These are phyloP conservation scores for Esox niger DNA, from an alignment of 2,113 vertebrate species.

Conservation along the genomic window DNA sequence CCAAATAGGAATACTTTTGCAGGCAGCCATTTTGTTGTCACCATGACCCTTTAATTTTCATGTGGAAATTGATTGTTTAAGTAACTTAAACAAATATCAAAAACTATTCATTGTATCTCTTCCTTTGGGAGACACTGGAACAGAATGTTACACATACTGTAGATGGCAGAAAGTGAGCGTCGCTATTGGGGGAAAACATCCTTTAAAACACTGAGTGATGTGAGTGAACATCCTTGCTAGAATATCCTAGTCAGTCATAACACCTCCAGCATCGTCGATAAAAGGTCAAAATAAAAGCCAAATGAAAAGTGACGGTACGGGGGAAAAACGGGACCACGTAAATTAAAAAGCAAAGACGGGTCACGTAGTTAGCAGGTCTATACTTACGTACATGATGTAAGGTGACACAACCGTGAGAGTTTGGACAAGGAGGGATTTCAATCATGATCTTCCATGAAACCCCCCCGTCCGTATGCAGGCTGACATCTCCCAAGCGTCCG, in stretches of 20 bases:
- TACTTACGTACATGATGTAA: conserved; percentile 96
- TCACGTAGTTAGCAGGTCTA: conserved; percentile 89
- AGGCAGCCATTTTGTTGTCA: conserved; percentile 73
- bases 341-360: conserved; percentile 74
- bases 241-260: conserved; percentile 75
- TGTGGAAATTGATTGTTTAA: conserved; percentile 76
- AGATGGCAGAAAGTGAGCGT: conserved; percentile 46
- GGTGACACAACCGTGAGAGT: conserved; percentile 73
- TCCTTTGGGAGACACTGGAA: conserved; percentile 21
- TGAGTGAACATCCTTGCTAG: conserved; percentile 74
- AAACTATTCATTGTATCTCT: conserved; percentile 46
- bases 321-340: conserved; percentile 75
- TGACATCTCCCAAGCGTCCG: conserved; percentile 29
- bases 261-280: conserved; percentile 55
- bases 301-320: conserved; percentile 55
- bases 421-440: conserved; percentile 79
- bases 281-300: conserved; percentile 69
- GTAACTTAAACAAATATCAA: conserved; percentile 67
- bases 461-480: conserved; percentile 57
- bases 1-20: conserved; percentile 76
- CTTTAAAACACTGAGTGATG: conserved; percentile 73
- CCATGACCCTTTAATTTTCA: conserved; percentile 71
- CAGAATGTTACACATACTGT: conserved; percentile 25
- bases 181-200: conserved; percentile 61
- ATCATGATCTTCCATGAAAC: conserved; percentile 79